Base-by-base conservation (phyloP, 2,888 invertebrate genomes). In the Drosophila phalerata region DNA sequence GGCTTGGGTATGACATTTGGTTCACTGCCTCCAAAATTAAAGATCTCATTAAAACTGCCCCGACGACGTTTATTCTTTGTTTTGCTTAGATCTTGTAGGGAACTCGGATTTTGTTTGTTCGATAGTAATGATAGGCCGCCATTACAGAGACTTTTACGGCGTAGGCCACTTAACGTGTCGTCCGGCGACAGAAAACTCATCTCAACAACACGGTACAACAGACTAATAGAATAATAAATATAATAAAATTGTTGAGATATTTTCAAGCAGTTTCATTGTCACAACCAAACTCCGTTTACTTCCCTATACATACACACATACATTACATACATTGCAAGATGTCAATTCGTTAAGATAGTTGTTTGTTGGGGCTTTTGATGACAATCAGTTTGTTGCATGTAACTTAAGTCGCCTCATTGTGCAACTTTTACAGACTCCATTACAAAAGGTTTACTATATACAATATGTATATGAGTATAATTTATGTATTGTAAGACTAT, bases 181-280 rank as follows among this genome's bases (percentile, higher is more conserved):
- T 91, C 91, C 40, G 92, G 91, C 34, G 91, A 90, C 37, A 91
- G 83, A 60, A 92, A 90, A 84, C 91, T 92, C 92, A 92, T 91
- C 61, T 32, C 22, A 17, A 38, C 53, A 37, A 10, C 22, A 9
- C 8, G 19, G 40, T 40, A 42, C n/a, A 22, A 42, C 51, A 15
- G 30, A 30, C 49, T 34, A 49, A 49, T 19, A 8, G 19, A 42
- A 45, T 37, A 53, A 37, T 28, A 45, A 1, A 58, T 8, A 22
- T 30, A 52, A n/a, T 38, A 30, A 15, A 58, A 64, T 57, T 37
- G 43, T 40, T 42, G 30, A 32, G 25, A 25, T 51, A 52, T 34
- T 52, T 48, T 19, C 28, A 60, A 69, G 38, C 38, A 32, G 48
- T 49, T 53, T 37, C 51, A 70, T 70, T 70, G 70, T 70, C 56